Percentiles rank a stretch among this genome's conserved stretches.
phyloP scores from a whole-genome alignment of 1,140 invertebrate species.

The Drosophila rhopaloa region DNA sequence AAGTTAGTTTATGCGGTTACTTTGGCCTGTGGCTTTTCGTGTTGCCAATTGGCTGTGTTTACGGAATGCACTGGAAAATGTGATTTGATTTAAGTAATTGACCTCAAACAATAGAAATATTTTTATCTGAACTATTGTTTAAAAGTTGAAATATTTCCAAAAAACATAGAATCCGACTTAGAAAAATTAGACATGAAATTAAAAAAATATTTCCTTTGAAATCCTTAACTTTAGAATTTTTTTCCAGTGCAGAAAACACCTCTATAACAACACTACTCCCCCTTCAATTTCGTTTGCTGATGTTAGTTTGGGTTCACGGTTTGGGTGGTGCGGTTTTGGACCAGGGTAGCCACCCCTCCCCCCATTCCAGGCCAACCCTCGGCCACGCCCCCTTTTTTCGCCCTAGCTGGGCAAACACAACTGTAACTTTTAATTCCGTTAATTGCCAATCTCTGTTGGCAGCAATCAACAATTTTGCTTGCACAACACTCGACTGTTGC shows the following conservation, averaged over 20 bases:
- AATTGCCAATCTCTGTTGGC: conserved; percentile 84
- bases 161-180: too few species aligned
- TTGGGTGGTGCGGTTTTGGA: conserved; percentile 31
- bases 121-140: too few species aligned
- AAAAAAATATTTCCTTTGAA: not conserved
- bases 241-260: conserved; percentile 59
- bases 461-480: conserved; percentile 84
- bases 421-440: conserved; percentile 84
- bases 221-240: not conserved
- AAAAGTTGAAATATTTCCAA: too few species aligned
- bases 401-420: conserved; percentile 71
- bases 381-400: conserved; percentile 10
- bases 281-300: conserved; percentile 35
- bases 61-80: conserved; percentile 51
- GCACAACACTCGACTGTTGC: conserved; percentile 83
- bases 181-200: not conserved
- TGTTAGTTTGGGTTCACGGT: conserved; percentile 43
- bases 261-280: conserved; percentile 19
- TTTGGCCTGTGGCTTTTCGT: conserved; percentile 73
- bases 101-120: too few species aligned
- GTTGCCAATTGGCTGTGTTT: conserved; percentile 56
- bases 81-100: not conserved
- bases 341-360: conserved; percentile 6
- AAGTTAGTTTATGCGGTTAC: conserved; percentile 73
- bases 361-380: not conserved